Percentiles rank a stretch among this genome's conserved stretches.
phyloP scores from a whole-genome alignment of 2,797 vertebrate species.

The Tolypeutes matacus region DNA sequence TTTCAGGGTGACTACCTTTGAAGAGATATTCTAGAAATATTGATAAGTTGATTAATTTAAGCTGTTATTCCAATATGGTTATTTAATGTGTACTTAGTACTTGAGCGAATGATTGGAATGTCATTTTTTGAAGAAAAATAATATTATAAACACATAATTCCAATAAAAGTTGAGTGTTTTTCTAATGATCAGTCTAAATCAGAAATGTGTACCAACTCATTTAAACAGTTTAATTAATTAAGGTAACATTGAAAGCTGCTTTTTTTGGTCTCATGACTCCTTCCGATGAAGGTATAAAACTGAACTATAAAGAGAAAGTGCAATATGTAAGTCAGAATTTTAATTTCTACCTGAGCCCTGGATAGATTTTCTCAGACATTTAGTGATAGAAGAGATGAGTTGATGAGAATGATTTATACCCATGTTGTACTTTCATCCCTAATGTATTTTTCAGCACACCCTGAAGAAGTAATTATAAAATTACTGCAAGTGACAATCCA shows the following conservation, averaged over 20 bases:
- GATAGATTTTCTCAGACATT: slow-evolving; percentile 5
- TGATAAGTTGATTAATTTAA: not conserved
- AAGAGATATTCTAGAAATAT: not conserved
- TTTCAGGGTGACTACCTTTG: not conserved
- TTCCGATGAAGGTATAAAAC: too few species aligned
- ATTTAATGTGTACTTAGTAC: too few species aligned
- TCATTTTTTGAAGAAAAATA: too few species aligned
- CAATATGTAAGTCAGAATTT: not conserved
- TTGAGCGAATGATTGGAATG: too few species aligned
- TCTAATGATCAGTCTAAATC: too few species aligned
- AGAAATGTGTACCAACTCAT: too few species aligned
- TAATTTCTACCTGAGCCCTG: slow-evolving; percentile 67
- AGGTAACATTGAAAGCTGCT: too few species aligned
- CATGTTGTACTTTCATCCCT: not conserved
- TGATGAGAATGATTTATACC: slow-evolving; percentile 11
- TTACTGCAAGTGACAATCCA: not conserved
- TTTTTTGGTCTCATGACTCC: too few species aligned
- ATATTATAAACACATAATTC: too few species aligned
- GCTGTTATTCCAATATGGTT: not conserved
- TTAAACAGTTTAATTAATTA: too few species aligned
- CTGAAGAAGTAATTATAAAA: slow-evolving; percentile 18
- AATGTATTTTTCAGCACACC: not conserved
- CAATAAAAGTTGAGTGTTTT: too few species aligned
- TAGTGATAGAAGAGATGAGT: not conserved
- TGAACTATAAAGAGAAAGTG: not conserved